These are phyloP conservation scores for Nycticorax nycticorax DNA, from an alignment of 2,113 vertebrate genomes.

Conservation along the genomic window DNA sequence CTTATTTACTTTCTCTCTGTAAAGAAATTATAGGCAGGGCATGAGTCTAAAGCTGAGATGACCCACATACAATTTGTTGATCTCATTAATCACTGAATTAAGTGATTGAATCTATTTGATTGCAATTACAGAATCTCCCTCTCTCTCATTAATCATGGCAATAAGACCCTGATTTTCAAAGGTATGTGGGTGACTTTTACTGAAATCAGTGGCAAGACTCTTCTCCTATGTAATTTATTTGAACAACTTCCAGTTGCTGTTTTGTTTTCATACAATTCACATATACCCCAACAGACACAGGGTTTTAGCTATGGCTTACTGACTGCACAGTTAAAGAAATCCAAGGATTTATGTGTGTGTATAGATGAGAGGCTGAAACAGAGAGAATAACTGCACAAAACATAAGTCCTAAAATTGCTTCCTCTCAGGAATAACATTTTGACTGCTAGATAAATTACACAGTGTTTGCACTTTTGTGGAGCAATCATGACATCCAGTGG, in stretches of 20 bases:
- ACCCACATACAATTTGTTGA: slow-evolving; percentile 31
- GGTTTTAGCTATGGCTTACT: not conserved
- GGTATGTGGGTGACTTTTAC: not conserved
- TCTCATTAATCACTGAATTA: slow-evolving; percentile 53
- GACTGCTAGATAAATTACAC: slow-evolving; percentile 64
- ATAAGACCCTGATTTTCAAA: slow-evolving; percentile 33
- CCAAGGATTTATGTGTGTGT: not conserved
- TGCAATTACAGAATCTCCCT: slow-evolving; percentile 47
- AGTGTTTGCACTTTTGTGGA: slow-evolving; percentile 1
- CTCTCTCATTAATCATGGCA: slow-evolving; percentile 42
- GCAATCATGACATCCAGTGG: slow-evolving; percentile 62
- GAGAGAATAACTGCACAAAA: not conserved
- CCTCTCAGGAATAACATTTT: slow-evolving; percentile 54
- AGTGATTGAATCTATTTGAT: slow-evolving; percentile 55
- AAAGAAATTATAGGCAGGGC: not conserved
- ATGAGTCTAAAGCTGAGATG: not conserved
- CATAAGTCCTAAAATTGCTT: not conserved
- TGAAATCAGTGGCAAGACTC: not conserved
- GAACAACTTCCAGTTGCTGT: not conserved
- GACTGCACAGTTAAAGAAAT: not conserved
- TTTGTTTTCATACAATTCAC: not conserved
- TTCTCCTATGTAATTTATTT: not conserved
- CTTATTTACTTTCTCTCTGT: not conserved
- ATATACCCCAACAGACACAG: not conserved
- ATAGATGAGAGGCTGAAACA: not conserved